A percentile compares a stretch with the other conserved stretches of the same genome.
Evolutionary conservation across 1,140 invertebrate genomes (phyloP).

Genomic region (Tachypleus tridentatus): DNA sequence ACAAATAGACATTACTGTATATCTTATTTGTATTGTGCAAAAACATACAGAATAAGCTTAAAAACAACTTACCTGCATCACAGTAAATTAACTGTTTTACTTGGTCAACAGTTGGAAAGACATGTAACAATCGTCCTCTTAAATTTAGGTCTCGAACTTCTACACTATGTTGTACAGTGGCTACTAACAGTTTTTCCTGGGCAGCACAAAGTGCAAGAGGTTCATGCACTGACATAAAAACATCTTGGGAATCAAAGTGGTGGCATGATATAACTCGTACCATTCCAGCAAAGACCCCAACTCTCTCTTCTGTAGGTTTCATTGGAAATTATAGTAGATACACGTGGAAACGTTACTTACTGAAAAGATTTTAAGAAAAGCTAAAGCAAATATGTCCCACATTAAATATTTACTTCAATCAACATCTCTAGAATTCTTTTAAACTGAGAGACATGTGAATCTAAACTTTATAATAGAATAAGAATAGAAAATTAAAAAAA

Average conservation of each 20-base stretch:
- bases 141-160: slow-evolving; percentile 45
- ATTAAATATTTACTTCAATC: too few species aligned
- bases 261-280: slow-evolving; percentile 55
- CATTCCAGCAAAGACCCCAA: slow-evolving; percentile 36
- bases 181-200: slow-evolving; percentile 35
- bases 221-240: slow-evolving; percentile 47
- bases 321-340: neutral
- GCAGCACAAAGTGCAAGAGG: slow-evolving; percentile 47
- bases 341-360: too few species aligned
- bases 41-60: too few species aligned
- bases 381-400: too few species aligned
- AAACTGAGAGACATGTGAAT: too few species aligned
- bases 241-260: slow-evolving; percentile 51
- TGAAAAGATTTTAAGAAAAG: too few species aligned
- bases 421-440: too few species aligned
- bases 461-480: too few species aligned
- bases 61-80: slow-evolving; percentile 36
- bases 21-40: too few species aligned
- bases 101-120: slow-evolving; percentile 51
- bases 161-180: slow-evolving; percentile 45
- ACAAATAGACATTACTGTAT: too few species aligned
- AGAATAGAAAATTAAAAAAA: too few species aligned
- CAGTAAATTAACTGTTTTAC: slow-evolving; percentile 46
- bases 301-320: neutral
- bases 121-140: slow-evolving; percentile 37